Conservation (phyloP, 2,888 invertebrate genomes). For the Tenthredo distinguenda region DNA sequence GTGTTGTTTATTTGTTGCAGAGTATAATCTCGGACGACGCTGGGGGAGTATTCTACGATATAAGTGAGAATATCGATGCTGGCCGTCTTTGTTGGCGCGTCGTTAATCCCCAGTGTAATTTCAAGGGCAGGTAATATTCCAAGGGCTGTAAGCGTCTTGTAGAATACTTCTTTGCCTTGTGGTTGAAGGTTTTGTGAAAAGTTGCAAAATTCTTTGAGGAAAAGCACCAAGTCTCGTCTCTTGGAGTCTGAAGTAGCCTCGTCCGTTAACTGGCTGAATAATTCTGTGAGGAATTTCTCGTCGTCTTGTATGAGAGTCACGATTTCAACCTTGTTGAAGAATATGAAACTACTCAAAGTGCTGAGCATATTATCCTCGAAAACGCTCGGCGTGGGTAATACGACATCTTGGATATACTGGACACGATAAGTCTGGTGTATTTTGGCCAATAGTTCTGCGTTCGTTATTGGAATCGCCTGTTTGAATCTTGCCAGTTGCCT, state of each 20-base stretch:
- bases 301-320: conserved; percentile 98
- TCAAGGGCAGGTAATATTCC: conserved; percentile 94
- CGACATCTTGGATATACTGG: conserved; percentile 99
- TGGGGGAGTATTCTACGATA: conserved; percentile 98
- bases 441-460: conserved; percentile 96
- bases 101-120: conserved; percentile 94
- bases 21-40: conserved; percentile 97
- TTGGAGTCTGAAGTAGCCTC: conserved; percentile 91
- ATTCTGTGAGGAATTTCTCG: conserved; percentile 96
- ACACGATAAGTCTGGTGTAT: conserved; percentile 99
- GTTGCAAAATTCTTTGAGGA: conserved; percentile 99
- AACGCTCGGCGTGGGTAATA: conserved; percentile 98
- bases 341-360: conserved; percentile 98
- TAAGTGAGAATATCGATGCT: conserved; percentile 99
- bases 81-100: conserved; percentile 96
- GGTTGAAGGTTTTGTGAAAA: conserved; percentile 99
- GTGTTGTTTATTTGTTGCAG: conserved; percentile 94
- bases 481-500: conserved; percentile 94
- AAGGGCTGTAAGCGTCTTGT: conserved; percentile 94
- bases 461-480: conserved; percentile 96
- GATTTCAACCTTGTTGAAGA: conserved; percentile 99
- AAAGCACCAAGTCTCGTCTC: conserved; percentile 95
- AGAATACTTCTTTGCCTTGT: conserved; percentile 97
- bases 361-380: conserved; percentile 99
- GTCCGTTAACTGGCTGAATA: conserved; percentile 96